Percentiles rank a stretch among this genome's conserved stretches.
phyloP scores from a whole-genome alignment of 2,113 vertebrate species.

The Xenopus borealis region DNA sequence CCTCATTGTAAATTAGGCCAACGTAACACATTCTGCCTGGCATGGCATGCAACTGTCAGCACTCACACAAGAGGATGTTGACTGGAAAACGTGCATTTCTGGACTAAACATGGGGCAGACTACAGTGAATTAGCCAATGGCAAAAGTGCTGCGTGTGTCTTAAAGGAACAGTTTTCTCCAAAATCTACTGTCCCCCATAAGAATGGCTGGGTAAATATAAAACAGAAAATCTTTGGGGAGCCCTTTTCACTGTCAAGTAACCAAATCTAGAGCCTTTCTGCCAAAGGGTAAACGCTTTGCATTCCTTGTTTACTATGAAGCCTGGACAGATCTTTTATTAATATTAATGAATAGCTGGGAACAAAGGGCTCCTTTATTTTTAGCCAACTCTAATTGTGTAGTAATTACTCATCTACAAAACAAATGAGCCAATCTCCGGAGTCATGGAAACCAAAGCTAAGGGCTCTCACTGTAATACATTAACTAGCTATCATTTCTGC shows the following conservation, averaged over 20 bases:
- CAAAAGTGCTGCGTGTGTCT: too few relatives aligned
- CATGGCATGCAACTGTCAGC: too few relatives aligned
- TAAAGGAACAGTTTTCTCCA: neutral
- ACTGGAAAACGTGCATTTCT: too few relatives aligned
- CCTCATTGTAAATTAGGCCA: too few relatives aligned
- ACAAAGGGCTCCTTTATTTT: conserved; percentile 78
- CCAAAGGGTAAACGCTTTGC: conserved; percentile 54
- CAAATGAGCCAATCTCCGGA: conserved; percentile 93
- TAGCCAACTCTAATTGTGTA: conserved; percentile 91
- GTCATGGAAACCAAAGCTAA: conserved; percentile 84
- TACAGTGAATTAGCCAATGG: too few relatives aligned
- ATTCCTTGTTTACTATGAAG: conserved; percentile 68
- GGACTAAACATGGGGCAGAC: too few relatives aligned
- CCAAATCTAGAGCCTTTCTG: conserved; percentile 49
- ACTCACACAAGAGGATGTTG: too few relatives aligned
- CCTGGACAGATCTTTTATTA: conserved; percentile 77
- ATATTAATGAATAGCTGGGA: conserved; percentile 76
- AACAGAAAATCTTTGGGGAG: conserved; percentile 6
- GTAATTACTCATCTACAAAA: conserved; percentile 99
- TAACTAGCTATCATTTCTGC: conserved; percentile 80
- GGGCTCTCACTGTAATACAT: conserved; percentile 81
- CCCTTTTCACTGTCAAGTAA: conserved; percentile 19
- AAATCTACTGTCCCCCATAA: neutral
- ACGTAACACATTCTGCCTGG: too few relatives aligned
- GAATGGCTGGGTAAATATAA: conserved; percentile 23